These are phyloP conservation scores for Eilema depressum DNA, from an alignment of 2,888 invertebrate genomes.

Conservation along the genomic window DNA sequence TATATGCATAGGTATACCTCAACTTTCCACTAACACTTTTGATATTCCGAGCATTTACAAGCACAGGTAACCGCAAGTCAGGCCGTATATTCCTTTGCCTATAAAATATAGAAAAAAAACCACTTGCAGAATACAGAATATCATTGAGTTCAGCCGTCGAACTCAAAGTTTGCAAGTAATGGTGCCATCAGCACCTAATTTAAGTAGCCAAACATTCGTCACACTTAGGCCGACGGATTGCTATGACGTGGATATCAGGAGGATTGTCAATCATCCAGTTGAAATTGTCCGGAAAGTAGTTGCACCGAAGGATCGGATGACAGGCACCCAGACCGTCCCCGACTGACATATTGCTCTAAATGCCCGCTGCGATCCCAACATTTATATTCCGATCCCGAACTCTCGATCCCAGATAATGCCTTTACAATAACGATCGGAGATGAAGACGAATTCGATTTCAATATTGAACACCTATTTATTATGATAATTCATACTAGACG, in stretches of 20 bases:
- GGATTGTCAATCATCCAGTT: slow-evolving; percentile 51
- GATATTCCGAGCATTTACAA: neutral
- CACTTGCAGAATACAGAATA: neutral
- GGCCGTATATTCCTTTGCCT: neutral
- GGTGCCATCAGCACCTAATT: slow-evolving; percentile 50
- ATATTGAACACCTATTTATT: slow-evolving; percentile 66
- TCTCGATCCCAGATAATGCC: slow-evolving; percentile 79
- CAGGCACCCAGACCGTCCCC: slow-evolving; percentile 54
- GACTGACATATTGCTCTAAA: slow-evolving; percentile 80
- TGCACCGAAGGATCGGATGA: slow-evolving; percentile 48
- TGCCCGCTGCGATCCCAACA: slow-evolving; percentile 67
- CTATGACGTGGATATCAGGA: slow-evolving; percentile 48
- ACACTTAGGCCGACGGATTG: slow-evolving; percentile 44
- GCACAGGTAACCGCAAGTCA: too few relatives aligned
- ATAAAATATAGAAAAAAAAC: neutral
- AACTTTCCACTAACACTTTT: neutral
- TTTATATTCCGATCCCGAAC: slow-evolving; percentile 78
- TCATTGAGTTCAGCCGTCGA: neutral
- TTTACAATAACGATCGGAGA: slow-evolving; percentile 81
- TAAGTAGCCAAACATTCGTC: slow-evolving; percentile 49
- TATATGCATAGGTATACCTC: neutral
- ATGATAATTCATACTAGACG: slow-evolving; percentile 61
- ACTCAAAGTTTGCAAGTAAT: slow-evolving; percentile 41
- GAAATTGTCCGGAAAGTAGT: slow-evolving; percentile 44
- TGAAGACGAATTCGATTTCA: slow-evolving; percentile 77